Base-by-base conservation (phyloP, 1,140 invertebrate species). In the Drosophila ficusphila region DNA sequence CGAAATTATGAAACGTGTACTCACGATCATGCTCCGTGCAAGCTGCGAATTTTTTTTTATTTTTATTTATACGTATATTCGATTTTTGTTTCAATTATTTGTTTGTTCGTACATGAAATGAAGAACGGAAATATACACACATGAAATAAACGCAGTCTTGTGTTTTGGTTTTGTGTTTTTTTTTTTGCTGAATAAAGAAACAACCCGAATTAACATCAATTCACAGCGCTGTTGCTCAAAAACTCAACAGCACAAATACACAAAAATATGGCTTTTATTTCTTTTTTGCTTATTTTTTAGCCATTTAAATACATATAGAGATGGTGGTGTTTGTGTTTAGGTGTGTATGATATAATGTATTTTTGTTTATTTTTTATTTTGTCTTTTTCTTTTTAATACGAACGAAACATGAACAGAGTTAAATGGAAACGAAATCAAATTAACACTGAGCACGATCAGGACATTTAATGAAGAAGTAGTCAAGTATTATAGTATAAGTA, bases 21-120 rank as follows among this genome's bases (percentile, higher is more conserved):
- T 96, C 94, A 95, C 95, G 93, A 95, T 95, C 95, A 95, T 95
- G 94, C 94, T 95, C 94, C 95, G 94, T 95, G 95, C 94, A 95
- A 95, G 95, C 95, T 95, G 94, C 92, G 76, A 91, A 67, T 88
- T 88, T 72, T 79, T 61, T 62, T 57, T 57, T 56, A n/a, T 51
- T 39, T 74, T 41, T 57, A 58, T 46, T 31, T 31, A 57, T 53
- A 64, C 47, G 48, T 64, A 56, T 54, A 51, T 52, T 71, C 52
- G 67, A 64, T 79, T 78, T 61, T 67, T 47, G 58, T 70, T 53
- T 64, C 60, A 64, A 38, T 69, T 53, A 46, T 57, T 61, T 54
- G 39, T 47, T 76, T 68, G 92, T 92, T 67, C 51, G 82, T 54
- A 78, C 73, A 89, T 89, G 85, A 77, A 90, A 89, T 79, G 79